Evolutionary conservation across 2,113 vertebrate species (phyloP).

Genomic region (Holacanthus passer): DNA sequence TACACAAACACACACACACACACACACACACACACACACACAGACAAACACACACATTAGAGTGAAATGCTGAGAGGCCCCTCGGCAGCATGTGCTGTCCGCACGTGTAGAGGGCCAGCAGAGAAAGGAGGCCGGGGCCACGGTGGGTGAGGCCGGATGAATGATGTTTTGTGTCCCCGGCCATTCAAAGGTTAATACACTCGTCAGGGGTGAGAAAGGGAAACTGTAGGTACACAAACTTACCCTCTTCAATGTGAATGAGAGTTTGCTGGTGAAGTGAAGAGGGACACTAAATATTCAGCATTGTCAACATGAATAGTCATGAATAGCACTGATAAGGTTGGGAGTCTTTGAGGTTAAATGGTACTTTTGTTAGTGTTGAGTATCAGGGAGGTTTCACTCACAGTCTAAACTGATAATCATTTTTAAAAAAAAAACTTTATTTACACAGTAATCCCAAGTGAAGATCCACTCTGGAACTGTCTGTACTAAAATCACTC

Average conservation of each 20-base stretch:
- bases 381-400: neutral
- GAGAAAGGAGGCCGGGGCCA: neutral
- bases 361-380: neutral
- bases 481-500: neutral
- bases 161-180: constrained; percentile 20
- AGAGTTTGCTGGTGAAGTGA: neutral
- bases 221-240: constrained; percentile 3
- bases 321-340: neutral
- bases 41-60: neutral
- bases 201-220: constrained; percentile 31
- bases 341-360: neutral
- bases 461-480: neutral
- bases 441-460: neutral
- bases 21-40: neutral
- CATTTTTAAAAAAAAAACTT: neutral
- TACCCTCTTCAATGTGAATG: constrained; percentile 30
- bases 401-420: neutral
- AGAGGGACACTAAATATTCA: constrained; percentile 21
- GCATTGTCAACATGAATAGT: neutral
- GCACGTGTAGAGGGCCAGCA: constrained; percentile 25
- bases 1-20: constrained; percentile 27
- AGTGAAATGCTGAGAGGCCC: constrained; percentile 13
- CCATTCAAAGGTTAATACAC: constrained; percentile 66
- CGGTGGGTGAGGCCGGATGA: constrained; percentile 17
- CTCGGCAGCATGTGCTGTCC: constrained; percentile 29